Conservation (phyloP, 2,113 vertebrate genomes). For the Myodes glareolus region DNA sequence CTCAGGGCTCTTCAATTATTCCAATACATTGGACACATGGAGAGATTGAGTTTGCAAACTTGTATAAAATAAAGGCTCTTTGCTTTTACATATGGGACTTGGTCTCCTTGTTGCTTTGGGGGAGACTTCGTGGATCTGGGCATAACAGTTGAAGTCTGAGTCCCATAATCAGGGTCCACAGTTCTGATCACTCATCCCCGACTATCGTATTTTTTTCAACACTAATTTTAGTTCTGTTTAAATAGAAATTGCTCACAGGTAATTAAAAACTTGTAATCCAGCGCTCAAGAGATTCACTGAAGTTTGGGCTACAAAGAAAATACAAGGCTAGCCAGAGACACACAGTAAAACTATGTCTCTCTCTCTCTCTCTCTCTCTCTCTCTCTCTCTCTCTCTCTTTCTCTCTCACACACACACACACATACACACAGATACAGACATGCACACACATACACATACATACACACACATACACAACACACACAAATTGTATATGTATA, state of each 20-base stretch:
- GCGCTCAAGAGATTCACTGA: background rate
- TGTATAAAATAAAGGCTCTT: no score
- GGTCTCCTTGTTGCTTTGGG: no score
- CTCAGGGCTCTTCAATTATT: no score
- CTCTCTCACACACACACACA: no score
- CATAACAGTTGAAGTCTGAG: background rate
- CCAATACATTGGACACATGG: no score
- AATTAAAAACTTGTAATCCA: background rate
- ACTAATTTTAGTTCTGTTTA: background rate
- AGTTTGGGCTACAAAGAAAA: background rate
- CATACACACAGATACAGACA: no score
- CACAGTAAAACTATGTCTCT: background rate
- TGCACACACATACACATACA: background rate
- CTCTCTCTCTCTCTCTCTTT: no score
- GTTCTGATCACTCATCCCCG: background rate
- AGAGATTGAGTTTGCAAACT: no score
- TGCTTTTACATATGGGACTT: no score
- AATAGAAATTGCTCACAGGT: slow-evolving; percentile 26
- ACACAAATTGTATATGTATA: background rate
- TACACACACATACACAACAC: background rate
- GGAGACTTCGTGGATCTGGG: no score
- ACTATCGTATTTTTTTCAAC: background rate
- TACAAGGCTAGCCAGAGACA: background rate
- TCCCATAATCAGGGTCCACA: background rate
- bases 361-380: no score